Conservation (phyloP, 2,888 invertebrate genomes). For the Diarsia rubi region DNA sequence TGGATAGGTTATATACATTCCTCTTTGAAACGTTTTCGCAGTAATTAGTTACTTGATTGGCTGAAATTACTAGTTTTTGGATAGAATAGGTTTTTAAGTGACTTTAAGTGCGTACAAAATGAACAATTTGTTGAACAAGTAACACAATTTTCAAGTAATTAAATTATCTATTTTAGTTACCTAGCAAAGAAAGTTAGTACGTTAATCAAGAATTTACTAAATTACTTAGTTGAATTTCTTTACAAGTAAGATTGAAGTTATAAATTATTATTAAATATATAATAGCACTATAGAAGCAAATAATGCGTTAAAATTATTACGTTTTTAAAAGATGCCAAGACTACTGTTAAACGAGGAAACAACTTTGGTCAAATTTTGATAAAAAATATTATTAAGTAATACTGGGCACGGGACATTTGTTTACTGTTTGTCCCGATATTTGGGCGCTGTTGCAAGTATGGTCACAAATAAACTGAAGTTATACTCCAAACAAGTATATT, state of each 20-base stretch:
- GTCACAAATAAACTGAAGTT: no score
- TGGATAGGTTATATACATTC: background rate
- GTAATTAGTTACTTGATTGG: background rate
- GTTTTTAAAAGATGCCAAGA: background rate
- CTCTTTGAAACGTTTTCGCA: background rate
- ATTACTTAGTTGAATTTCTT: background rate
- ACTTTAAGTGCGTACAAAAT: background rate
- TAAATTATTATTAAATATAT: background rate
- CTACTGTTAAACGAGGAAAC: background rate
- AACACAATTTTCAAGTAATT: background rate
- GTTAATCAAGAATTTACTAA: background rate
- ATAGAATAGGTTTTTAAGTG: background rate
- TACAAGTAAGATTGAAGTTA: background rate
- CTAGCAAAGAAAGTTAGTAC: background rate
- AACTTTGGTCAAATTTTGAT: background rate
- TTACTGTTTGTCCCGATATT: no score
- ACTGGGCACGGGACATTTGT: no score
- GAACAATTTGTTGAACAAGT: background rate
- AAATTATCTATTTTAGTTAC: background rate
- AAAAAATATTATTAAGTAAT: no score
- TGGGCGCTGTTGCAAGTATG: no score
- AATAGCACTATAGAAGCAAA: background rate
- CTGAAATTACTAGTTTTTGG: constrained; percentile 4
- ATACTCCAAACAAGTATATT: no score
- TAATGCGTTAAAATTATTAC: background rate